A percentile compares a stretch with the other conserved stretches of the same genome.
phyloP scores from a whole-genome alignment of 2,797 vertebrate genomes.

The Notamacropus eugenii region DNA sequence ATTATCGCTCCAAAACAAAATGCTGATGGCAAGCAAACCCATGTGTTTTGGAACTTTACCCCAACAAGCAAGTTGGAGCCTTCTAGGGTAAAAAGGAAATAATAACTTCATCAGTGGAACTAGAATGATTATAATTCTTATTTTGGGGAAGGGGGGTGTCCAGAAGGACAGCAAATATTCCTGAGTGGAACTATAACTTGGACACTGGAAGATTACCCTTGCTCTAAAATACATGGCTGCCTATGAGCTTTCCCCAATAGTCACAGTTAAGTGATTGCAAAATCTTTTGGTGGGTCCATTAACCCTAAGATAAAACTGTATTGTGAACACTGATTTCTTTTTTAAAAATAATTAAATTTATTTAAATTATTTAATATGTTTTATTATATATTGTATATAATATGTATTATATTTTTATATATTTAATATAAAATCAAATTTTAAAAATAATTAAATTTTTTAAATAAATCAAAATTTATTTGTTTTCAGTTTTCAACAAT shows the following conservation, averaged over 20 bases:
- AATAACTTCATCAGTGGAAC: not conserved
- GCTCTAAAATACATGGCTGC: not conserved
- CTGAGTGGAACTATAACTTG: not conserved
- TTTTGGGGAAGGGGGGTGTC: not conserved
- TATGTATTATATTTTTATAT: too few relatives aligned
- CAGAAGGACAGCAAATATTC: not conserved
- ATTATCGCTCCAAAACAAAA: not conserved
- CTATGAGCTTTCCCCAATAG: not conserved
- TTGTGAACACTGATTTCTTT: not conserved
- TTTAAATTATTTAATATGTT: too few relatives aligned
- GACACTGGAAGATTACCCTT: not conserved
- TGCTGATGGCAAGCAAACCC: not conserved
- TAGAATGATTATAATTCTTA: not conserved
- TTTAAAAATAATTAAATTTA: too few relatives aligned
- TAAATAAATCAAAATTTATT: too few relatives aligned
- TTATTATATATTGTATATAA: too few relatives aligned
- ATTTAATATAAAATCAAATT: too few relatives aligned
- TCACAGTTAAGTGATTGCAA: not conserved
- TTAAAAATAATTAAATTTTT: too few relatives aligned
- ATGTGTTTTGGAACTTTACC: not conserved
- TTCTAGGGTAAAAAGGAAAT: not conserved
- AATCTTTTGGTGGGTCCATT: not conserved
- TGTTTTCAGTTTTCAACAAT: too few relatives aligned
- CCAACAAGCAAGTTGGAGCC: not conserved
- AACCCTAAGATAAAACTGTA: not conserved